Percentiles rank a stretch among this genome's conserved stretches.
Conservation (phyloP, 2,113 vertebrate genomes). For the Piaya cayana region DNA sequence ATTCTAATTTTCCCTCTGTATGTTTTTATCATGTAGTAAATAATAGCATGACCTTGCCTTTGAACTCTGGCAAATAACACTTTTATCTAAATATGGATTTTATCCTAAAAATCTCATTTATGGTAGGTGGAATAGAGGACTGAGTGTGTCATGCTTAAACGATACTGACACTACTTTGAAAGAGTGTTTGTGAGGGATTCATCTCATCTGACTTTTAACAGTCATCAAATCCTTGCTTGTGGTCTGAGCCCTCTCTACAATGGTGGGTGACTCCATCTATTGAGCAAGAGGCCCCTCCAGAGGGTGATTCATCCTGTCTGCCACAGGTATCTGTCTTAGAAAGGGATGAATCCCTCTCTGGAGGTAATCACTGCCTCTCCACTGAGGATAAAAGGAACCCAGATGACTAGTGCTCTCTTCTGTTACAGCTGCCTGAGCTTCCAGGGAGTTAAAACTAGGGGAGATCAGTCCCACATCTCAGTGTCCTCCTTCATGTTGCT, state of each 20-base stretch:
- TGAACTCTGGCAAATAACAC: too few relatives aligned
- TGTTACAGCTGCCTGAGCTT: not conserved
- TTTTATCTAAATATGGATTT: too few relatives aligned
- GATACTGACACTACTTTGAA: not conserved
- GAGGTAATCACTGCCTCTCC: not conserved
- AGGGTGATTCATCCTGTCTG: not conserved
- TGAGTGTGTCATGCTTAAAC: not conserved
- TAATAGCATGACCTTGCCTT: too few relatives aligned
- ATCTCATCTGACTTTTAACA: not conserved
- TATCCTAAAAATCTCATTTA: too few relatives aligned
- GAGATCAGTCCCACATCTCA: not conserved
- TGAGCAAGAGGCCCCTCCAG: not conserved
- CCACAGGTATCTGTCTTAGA: not conserved
- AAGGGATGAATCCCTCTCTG: not conserved
- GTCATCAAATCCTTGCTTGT: not conserved
- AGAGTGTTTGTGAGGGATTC: accelerated
- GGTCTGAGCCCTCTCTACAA: not conserved
- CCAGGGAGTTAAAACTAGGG: not conserved
- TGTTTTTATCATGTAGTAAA: too few relatives aligned
- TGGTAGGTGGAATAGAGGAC: not conserved
- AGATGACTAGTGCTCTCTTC: not conserved
- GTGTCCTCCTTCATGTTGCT: not conserved
- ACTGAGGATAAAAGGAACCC: not conserved
- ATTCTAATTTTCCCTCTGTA: too few relatives aligned
- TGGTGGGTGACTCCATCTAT: accelerated